These are phyloP conservation scores for Eumaeus atala DNA, from an alignment of 1,140 invertebrate genomes.

Conservation along the genomic window DNA sequence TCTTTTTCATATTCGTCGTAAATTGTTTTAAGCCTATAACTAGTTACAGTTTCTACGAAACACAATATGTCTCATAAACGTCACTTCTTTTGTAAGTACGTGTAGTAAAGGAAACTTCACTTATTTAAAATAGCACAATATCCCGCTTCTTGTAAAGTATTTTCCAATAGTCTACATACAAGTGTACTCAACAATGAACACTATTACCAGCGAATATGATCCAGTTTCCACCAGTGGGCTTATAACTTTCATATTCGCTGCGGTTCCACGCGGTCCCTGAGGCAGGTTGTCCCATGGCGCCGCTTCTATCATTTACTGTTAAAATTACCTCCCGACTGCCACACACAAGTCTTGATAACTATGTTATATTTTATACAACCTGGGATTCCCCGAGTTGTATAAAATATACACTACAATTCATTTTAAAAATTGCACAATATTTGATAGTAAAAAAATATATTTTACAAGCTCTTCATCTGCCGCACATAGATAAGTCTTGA, in stretches of 20 bases:
- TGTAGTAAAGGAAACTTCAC: background rate
- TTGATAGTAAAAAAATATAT: no score
- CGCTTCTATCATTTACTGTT: slow-evolving; percentile 9
- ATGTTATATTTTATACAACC: no score
- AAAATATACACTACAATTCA: no score
- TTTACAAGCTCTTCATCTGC: no score
- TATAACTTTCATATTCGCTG: slow-evolving; percentile 3
- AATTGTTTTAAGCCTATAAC: no score
- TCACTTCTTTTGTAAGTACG: background rate
- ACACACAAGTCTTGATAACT: slow-evolving; percentile 1
- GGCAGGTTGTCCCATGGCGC: background rate
- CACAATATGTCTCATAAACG: no score
- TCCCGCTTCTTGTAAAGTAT: slow-evolving; percentile 2
- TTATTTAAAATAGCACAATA: slow-evolving; percentile 8
- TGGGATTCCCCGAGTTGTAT: no score
- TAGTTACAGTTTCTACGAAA: no score
- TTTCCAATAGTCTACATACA: slow-evolving; percentile 6
- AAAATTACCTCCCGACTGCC: slow-evolving; percentile 3
- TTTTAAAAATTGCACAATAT: no score
- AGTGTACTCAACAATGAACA: background rate
- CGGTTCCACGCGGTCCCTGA: background rate
- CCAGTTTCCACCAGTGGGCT: no score
- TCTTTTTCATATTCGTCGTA: no score
- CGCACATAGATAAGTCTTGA: no score
- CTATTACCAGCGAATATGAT: background rate